Base-by-base conservation (phyloP, 2,888 invertebrate genomes). In the Ferrisia virgata region DNA sequence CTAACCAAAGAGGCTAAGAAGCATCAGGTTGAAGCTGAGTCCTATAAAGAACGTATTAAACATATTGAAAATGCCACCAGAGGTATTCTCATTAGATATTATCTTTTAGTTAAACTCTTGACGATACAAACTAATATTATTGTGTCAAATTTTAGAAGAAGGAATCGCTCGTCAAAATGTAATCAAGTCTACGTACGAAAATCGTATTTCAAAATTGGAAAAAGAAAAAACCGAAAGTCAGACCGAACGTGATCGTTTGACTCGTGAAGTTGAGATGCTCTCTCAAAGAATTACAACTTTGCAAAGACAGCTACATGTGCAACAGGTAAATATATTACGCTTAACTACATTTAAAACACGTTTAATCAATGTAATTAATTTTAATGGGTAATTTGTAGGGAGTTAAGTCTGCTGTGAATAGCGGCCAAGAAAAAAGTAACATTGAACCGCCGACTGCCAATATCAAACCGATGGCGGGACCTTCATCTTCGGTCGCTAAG, bases 391-490 rank as follows among this genome's bases (percentile, higher is more conserved):
- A 47, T 79, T 36, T 85, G 15, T 64, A 87, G 86, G 92, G 92
- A 4, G 91, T 91, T 78, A 94, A 94, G 87, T 91, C 94, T 25
- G 92, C 92, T 58, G 91, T 92, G 2, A 92, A 93, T 87, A 92
- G 94, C 86, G 90, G 92, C 87, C 89, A 91, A 1, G 91, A 91
- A 53, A 91, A 91, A 86, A 89, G 89, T 1, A 89, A 90, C 2
- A 89, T 89, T 0, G 93, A 93, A 86, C 92, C 93, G 36, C 92
- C 94, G 0, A 97, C 96, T 0, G 97, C 97, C 5, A 97, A 97
- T 88, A 97, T 97, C 69, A 96, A 96, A 88, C 97, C 97, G 0
- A 96, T 97, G 94, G 94, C 97, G 2, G 95, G 95, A 87, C 90
- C 89, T 78, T 87, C 87, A 9, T 86, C 87, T 31, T 86, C 87